These are phyloP conservation scores for Scolanthus callimorphus DNA, from an alignment of 92 coral and sea anemone species.

Conservation along the genomic window DNA sequence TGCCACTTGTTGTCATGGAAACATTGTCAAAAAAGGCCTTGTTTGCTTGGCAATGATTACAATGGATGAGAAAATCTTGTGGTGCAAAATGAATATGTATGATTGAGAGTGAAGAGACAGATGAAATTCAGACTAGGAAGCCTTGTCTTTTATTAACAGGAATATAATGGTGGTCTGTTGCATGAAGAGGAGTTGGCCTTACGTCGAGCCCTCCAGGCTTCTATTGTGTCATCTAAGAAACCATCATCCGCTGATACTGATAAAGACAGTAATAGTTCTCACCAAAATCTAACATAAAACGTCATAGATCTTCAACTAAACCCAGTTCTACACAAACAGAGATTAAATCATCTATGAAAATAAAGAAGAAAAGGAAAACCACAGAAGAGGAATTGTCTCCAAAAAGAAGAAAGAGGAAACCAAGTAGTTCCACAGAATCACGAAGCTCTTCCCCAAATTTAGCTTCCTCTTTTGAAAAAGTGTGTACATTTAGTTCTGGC, in stretches of 20 bases:
- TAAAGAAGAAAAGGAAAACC: slow-evolving; percentile 1
- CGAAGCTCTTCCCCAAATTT: slow-evolving; percentile 23
- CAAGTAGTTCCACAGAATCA: slow-evolving; percentile 18
- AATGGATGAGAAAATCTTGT: too few species aligned
- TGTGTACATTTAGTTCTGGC: neutral
- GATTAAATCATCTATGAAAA: neutral
- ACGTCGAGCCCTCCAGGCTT: slow-evolving; percentile 91
- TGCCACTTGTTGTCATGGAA: too few species aligned
- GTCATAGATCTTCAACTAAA: neutral
- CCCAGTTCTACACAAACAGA: neutral
- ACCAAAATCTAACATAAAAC: too few species aligned
- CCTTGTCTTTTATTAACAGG: slow-evolving; percentile 38
- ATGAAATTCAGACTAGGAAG: too few species aligned
- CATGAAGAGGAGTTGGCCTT: slow-evolving; percentile 94
- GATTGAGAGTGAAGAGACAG: too few species aligned
- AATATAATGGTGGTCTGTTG: slow-evolving; percentile 86
- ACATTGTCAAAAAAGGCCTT: too few species aligned
- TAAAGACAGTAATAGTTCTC: neutral
- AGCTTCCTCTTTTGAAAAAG: neutral
- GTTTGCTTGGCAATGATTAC: too few species aligned
- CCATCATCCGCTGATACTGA: slow-evolving; percentile 9
- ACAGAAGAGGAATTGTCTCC: neutral
- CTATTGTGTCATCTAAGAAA: slow-evolving; percentile 66
- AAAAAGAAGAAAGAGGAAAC: slow-evolving; percentile 14
- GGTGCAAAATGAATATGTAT: too few species aligned